Evolutionary conservation across 2,797 vertebrate genomes (phyloP), one percentile per base, ranked within the genome.

Genomic region (Phrynocephalus vlangalii): DNA sequence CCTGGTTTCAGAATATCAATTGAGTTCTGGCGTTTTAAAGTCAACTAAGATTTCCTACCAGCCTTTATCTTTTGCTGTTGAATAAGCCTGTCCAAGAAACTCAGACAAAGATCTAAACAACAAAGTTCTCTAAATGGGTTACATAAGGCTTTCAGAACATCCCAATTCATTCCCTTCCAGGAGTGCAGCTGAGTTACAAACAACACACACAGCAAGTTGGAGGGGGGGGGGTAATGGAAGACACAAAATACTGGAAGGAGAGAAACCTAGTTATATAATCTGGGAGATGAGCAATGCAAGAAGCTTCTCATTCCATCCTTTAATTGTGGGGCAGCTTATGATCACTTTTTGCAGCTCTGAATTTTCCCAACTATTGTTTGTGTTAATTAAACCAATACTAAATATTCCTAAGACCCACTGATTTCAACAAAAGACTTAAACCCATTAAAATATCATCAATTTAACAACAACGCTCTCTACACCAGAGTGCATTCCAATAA

Each of bases 121-220:
- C 86, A 94, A 94, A 94, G 92, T 94, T 92, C 91, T 92, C 92
- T 95, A 93, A 95, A 95, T 90, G 91, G 60, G 88, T 95, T 96
- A 94, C 92, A 94, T 96, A 95, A 96, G 95, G 86, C 94, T 94
- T 95, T 96, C 94, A 95, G 90, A 93, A 89, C 87, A 93, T 92
- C 92, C 90, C 38, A 1, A 95, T 95, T 95, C 93, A 94, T 95
- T 94, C 91, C 93, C 80, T 92, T 95, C 93, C 92, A 92, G 93
- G 92, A 94, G 90, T 85, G 92, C 90, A 92, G 92, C 91, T 88
- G 93, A 93, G 91, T 92, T 91, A 89, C 85, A 92, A 91, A 93
- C 80, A 89, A 93, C 88, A 86, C 84, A 91, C 88, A 87, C 91
- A 93, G 90, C 87, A 93, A 91, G 90, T 92, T 87, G 85, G n/a